Percentiles rank a stretch among this genome's conserved stretches.
Conservation (phyloP, 2,113 vertebrate genomes). For the Cyanoramphus novaezelandiae region DNA sequence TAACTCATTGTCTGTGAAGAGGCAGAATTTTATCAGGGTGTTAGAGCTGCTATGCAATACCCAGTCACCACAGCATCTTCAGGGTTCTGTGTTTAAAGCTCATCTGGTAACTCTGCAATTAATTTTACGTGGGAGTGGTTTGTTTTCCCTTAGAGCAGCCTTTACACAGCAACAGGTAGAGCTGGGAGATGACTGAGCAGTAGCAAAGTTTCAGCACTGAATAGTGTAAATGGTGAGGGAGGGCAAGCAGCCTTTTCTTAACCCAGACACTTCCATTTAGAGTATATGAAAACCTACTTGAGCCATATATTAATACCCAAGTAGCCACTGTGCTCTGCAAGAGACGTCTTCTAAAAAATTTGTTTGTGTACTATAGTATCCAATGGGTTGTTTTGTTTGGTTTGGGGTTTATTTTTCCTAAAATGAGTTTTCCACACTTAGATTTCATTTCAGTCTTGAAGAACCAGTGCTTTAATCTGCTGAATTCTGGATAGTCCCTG, state of each 20-base stretch:
- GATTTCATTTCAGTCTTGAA: slow-evolving; percentile 15
- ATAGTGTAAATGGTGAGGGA: not conserved
- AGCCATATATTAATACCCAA: not conserved
- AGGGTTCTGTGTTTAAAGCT: not conserved
- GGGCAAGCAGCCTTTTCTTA: not conserved
- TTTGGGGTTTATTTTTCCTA: not conserved
- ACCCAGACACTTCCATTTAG: not conserved
- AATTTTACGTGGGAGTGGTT: not conserved
- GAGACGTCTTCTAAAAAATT: not conserved
- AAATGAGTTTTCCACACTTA: not conserved
- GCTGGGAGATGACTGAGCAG: not conserved
- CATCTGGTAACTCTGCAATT: not conserved
- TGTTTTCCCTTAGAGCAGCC: not conserved
- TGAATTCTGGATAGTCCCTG: not conserved
- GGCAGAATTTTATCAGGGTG: not conserved
- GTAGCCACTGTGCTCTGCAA: not conserved
- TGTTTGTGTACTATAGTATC: not conserved
- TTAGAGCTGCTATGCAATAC: not conserved
- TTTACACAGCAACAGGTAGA: not conserved
- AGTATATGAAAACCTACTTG: not conserved
- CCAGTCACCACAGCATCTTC: not conserved
- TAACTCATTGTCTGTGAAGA: not conserved
- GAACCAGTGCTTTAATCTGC: not conserved
- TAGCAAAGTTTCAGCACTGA: not conserved
- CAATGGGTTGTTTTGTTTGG: not conserved